Percentiles rank a stretch among this genome's conserved stretches.
Conservation (phyloP, 2,888 invertebrate genomes). For the Cantharis nigra region DNA sequence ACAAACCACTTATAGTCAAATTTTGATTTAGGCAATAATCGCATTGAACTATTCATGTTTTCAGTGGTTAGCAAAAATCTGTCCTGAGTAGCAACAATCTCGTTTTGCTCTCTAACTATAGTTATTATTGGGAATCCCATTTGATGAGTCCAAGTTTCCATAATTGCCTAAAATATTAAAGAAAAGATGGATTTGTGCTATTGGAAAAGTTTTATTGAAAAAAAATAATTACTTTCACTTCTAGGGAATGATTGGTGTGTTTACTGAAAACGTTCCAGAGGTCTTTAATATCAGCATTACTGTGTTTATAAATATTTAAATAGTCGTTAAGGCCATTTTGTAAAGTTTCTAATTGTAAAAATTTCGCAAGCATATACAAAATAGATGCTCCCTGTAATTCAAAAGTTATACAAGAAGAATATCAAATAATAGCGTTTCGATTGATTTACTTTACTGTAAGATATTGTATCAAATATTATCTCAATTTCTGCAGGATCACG, state of each 20-base stretch:
- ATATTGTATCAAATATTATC: conserved; percentile 75
- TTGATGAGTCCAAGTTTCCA: conserved; percentile 82
- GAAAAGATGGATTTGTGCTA: background rate
- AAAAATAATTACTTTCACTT: conserved; percentile 61
- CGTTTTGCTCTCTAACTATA: conserved; percentile 64
- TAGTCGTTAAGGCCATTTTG: conserved; percentile 70
- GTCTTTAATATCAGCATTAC: conserved; percentile 78
- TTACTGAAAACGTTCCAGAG: conserved; percentile 77
- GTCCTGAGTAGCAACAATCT: conserved; percentile 69
- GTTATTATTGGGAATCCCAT: conserved; percentile 82
- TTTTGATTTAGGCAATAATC: conserved; percentile 56
- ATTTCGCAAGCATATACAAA: conserved; percentile 72
- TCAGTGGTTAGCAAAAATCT: conserved; percentile 61
- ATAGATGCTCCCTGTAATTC: conserved; percentile 68
- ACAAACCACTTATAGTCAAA: conserved; percentile 76
- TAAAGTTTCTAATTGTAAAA: conserved; percentile 67
- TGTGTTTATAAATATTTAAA: conserved; percentile 68
- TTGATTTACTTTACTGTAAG: conserved; percentile 69
- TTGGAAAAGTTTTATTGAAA: too few species aligned
- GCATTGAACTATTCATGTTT: conserved; percentile 47
- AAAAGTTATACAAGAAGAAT: background rate
- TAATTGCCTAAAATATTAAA: conserved; percentile 58
- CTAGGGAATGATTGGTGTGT: conserved; percentile 64
- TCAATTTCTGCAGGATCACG: conserved; percentile 73
- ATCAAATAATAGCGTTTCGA: background rate